Evolutionary conservation across 2,113 vertebrate genomes (phyloP).

Genomic region (Cyanocitta stelleri): DNA sequence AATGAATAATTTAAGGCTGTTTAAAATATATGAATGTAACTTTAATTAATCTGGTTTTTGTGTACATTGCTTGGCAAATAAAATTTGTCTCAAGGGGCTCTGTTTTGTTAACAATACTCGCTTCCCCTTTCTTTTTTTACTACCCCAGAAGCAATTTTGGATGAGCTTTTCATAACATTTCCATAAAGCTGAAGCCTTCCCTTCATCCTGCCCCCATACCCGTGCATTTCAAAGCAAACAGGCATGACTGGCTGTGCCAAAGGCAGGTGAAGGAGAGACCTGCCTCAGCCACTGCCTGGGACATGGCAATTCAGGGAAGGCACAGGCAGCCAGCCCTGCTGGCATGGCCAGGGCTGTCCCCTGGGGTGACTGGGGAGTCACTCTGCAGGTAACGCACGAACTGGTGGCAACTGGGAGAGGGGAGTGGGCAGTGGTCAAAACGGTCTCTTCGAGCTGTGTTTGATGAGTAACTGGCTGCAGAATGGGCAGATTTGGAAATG

Average conservation of each 20-base stretch:
- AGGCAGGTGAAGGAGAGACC: background rate
- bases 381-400: background rate
- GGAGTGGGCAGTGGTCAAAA: background rate
- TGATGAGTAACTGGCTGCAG: background rate
- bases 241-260: background rate
- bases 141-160: background rate
- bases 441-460: background rate
- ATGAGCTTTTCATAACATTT: background rate
- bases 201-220: background rate
- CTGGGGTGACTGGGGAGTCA: background rate
- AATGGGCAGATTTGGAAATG: background rate
- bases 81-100: background rate
- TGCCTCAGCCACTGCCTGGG: background rate
- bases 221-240: background rate
- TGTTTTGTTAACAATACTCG: background rate
- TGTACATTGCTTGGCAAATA: slow-evolving; percentile 40
- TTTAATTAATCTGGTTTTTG: slow-evolving; percentile 29
- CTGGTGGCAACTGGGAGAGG: background rate
- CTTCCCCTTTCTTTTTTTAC: background rate
- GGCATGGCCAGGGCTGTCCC: background rate
- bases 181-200: background rate
- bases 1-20: slow-evolving; percentile 58
- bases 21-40: slow-evolving; percentile 48
- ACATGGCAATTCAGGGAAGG: background rate
- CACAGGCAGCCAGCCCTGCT: background rate